Conservation (phyloP, 2,113 vertebrate species). For the Mandrillus leucophaeus region DNA sequence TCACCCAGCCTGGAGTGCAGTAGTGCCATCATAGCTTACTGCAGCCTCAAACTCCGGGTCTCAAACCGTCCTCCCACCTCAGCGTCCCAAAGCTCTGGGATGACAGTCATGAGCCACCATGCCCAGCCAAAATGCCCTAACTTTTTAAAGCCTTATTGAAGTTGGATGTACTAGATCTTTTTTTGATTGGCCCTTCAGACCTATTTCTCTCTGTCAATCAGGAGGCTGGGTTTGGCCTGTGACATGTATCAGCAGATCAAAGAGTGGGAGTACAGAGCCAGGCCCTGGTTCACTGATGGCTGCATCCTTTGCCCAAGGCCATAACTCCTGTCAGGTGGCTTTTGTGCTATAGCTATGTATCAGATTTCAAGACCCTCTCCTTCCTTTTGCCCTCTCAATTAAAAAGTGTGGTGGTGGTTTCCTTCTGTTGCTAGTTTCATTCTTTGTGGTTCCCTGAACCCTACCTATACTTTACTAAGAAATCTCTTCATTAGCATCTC, state of each 20-base stretch:
- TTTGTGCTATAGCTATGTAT: not conserved
- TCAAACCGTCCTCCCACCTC: too few species aligned
- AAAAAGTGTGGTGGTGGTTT: not conserved
- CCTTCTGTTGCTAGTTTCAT: not conserved
- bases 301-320: not conserved
- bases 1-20: too few species aligned
- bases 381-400: not conserved
- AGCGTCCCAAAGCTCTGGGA: too few species aligned
- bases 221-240: not conserved
- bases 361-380: not conserved
- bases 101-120: too few species aligned
- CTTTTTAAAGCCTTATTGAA: not conserved
- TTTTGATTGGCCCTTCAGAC: not conserved
- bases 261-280: not conserved
- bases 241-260: not conserved
- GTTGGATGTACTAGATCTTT: not conserved
- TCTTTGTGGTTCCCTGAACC: not conserved
- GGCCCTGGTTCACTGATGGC: not conserved
- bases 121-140: not conserved
- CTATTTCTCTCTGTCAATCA: not conserved
- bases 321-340: not conserved
- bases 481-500: not conserved
- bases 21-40: too few species aligned
- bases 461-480: not conserved
- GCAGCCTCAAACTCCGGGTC: too few species aligned